These are phyloP conservation scores for Stichodactyla helianthus DNA, from an alignment of 64 coral and sea anemone species.

Conservation along the genomic window DNA sequence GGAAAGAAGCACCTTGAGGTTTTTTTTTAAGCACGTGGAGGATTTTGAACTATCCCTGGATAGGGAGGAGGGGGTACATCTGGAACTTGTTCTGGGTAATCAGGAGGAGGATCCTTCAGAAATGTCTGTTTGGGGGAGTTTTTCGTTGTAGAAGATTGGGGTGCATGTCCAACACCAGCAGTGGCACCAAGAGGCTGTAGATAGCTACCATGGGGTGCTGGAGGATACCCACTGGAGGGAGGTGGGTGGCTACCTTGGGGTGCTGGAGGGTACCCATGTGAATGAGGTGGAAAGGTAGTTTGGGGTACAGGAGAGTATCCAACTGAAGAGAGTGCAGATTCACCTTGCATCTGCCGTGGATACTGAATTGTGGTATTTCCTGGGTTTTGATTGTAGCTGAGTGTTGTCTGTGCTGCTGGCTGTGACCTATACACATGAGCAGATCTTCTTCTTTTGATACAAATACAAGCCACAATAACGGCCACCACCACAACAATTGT, in stretches of 20 bases:
- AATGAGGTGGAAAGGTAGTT: neutral
- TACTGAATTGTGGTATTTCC: neutral
- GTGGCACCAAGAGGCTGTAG: neutral
- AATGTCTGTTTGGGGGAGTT: neutral
- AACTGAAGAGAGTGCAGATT: neutral
- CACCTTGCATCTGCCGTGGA: neutral
- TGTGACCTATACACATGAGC: neutral
- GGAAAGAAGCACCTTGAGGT: neutral
- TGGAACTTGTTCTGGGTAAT: neutral
- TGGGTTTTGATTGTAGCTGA: neutral
- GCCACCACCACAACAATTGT: neutral
- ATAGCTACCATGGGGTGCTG: neutral
- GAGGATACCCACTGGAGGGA: neutral
- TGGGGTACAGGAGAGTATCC: neutral
- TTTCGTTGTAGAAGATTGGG: neutral
- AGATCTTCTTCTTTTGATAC: neutral
- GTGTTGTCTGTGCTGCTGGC: neutral
- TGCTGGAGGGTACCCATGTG: neutral
- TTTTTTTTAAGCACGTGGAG: neutral
- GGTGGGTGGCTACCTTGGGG: neutral
- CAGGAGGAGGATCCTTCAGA: conserved; percentile 1
- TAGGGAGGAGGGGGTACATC: neutral
- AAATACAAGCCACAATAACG: neutral
- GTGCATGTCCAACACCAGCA: neutral
- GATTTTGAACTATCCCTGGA: neutral